A percentile compares a stretch with the other conserved stretches of the same genome.
Evolutionary conservation across 2,888 invertebrate genomes (phyloP).

Genomic region (Unio pictorum): DNA sequence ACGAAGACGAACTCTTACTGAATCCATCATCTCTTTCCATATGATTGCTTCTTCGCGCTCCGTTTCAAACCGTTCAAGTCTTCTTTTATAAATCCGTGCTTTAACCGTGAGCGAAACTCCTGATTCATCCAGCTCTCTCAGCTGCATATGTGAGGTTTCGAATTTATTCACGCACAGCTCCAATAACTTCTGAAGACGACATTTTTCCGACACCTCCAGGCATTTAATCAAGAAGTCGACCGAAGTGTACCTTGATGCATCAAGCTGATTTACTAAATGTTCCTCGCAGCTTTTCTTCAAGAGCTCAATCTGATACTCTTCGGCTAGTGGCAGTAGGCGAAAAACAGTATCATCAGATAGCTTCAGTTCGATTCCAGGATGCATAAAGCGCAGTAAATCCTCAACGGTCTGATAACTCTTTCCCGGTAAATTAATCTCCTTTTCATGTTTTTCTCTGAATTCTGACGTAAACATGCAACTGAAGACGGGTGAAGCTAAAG

Average conservation of each 20-base stretch:
- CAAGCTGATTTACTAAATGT: conserved; percentile 20
- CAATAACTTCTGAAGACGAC: conserved; percentile 17
- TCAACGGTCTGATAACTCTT: conserved; percentile 28
- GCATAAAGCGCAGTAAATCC: conserved; percentile 37
- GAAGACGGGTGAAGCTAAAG: conserved; percentile 44
- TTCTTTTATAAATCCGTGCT: conserved; percentile 27
- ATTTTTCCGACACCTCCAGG: conserved; percentile 25
- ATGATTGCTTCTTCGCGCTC: conserved; percentile 21
- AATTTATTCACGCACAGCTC: conserved; percentile 11
- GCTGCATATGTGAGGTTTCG: conserved; percentile 15
- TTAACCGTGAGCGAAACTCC: conserved; percentile 27
- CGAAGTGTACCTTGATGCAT: conserved; percentile 13
- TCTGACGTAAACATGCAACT: conserved; percentile 42
- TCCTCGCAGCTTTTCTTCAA: conserved; percentile 41
- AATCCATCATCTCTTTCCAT: conserved; percentile 25
- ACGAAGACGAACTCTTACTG: conserved; percentile 31
- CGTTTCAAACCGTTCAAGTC: conserved; percentile 26
- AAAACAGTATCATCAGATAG: conserved; percentile 28
- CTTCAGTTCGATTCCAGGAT: conserved; percentile 33
- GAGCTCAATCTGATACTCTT: conserved; percentile 41
- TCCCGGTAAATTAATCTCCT: conserved; percentile 31
- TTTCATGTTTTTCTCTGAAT: conserved; percentile 36
- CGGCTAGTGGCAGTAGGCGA: conserved; percentile 35
- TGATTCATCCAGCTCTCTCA: conserved; percentile 20
- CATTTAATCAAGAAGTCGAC: conserved; percentile 31